Evolutionary conservation across 2,888 invertebrate species (phyloP).

Genomic region (Hirtodrosophila histrioides): DNA sequence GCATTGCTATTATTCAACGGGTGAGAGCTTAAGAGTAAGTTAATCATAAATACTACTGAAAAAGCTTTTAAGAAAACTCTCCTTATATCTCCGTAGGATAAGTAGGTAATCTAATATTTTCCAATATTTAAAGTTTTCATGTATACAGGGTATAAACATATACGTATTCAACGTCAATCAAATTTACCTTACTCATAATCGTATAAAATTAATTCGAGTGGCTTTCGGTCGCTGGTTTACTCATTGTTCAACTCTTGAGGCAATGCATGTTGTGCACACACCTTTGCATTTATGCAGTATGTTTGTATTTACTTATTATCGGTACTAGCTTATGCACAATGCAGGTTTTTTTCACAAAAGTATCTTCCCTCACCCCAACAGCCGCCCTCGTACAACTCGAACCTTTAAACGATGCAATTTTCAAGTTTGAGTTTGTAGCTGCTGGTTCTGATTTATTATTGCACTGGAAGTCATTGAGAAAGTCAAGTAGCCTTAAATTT

Average conservation of each 20-base stretch:
- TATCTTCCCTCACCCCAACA: not conserved
- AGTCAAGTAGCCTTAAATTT: slow-evolving; percentile 70
- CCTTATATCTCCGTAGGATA: too few relatives aligned
- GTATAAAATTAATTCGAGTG: not conserved
- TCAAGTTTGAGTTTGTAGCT: slow-evolving; percentile 24
- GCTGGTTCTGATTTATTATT: slow-evolving; percentile 61
- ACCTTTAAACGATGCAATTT: not conserved
- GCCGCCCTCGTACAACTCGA: not conserved
- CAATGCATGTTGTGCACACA: slow-evolving; percentile 7
- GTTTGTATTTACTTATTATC: slow-evolving; percentile 21
- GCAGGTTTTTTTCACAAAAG: slow-evolving; percentile 7
- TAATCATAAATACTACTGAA: too few relatives aligned
- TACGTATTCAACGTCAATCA: too few relatives aligned
- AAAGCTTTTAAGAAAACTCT: too few relatives aligned
- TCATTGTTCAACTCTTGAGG: not conserved
- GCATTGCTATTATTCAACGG: too few relatives aligned
- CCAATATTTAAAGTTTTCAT: not conserved
- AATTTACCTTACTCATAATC: too few relatives aligned
- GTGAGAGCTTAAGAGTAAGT: too few relatives aligned
- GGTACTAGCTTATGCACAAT: slow-evolving; percentile 24
- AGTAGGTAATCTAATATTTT: too few relatives aligned
- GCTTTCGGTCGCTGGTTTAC: not conserved
- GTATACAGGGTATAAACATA: slow-evolving; percentile 1
- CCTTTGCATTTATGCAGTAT: slow-evolving; percentile 24
- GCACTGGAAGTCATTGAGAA: slow-evolving; percentile 77